Conservation (phyloP, 2,797 vertebrate species). For the Morus bassanus region DNA sequence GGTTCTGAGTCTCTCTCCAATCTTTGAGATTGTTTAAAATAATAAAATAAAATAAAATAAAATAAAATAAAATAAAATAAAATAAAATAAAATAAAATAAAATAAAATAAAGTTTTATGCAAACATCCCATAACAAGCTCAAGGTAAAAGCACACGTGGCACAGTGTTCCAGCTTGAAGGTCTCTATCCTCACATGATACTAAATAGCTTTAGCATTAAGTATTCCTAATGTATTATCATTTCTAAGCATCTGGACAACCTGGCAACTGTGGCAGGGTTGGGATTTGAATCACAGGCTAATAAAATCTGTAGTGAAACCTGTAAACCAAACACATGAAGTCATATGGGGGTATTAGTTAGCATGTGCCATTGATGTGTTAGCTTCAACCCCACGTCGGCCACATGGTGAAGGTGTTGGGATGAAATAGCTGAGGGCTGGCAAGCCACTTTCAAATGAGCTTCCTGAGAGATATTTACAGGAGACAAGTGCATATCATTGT, state of each 20-base stretch:
- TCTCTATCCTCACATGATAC: neutral
- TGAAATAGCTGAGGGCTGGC: neutral
- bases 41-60: neutral
- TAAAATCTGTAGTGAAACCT: neutral
- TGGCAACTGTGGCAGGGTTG: neutral
- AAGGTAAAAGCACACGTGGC: neutral
- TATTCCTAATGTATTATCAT: slow-evolving; percentile 22
- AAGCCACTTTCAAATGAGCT: neutral
- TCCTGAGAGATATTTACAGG: neutral
- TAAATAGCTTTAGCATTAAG: neutral
- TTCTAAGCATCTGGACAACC: slow-evolving; percentile 35
- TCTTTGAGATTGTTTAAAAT: neutral
- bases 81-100: neutral
- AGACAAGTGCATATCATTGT: fast-evolving
- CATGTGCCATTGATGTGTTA: neutral
- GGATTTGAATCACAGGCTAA: neutral
- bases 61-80: neutral
- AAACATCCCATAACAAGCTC: neutral
- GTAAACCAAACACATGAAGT: neutral
- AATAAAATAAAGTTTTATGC: neutral
- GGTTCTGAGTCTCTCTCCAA: neutral
- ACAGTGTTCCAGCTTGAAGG: neutral
- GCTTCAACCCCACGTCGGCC: fast-evolving
- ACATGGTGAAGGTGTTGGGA: neutral
- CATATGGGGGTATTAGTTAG: neutral